Conservation (phyloP, 2,888 invertebrate species). For the Leucophora obtusa region DNA sequence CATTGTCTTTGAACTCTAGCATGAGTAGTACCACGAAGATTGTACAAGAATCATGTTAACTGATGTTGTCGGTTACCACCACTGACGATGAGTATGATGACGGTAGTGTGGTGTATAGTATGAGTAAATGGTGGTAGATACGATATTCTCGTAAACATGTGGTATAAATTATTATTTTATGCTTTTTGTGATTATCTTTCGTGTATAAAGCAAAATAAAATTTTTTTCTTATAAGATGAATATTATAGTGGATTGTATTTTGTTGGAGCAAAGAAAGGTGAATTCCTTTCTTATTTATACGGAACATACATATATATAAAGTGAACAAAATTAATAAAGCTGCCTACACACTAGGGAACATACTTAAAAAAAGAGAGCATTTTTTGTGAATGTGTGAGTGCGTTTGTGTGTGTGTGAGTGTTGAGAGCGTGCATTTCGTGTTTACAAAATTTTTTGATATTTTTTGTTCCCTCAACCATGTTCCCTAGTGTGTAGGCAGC, state of each 20-base stretch:
- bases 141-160: constrained; percentile 28
- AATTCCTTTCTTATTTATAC: constrained; percentile 4
- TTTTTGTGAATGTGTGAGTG: no score
- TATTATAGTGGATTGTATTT: constrained; percentile 5
- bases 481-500: no score
- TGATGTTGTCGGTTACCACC: background rate
- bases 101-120: background rate
- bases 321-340: background rate
- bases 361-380: no score
- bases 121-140: background rate
- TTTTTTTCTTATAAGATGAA: background rate
- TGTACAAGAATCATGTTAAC: background rate
- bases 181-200: constrained; percentile 29
- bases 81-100: background rate
- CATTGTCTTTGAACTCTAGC: constrained; percentile 2
- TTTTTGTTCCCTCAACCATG: no score
- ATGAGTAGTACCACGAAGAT: background rate
- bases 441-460: no score
- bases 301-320: background rate
- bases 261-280: background rate
- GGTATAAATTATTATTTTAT: constrained; percentile 38
- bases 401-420: no score
- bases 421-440: no score
- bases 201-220: background rate
- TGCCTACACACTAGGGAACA: no score